Conservation (phyloP, 2,113 vertebrate species). For the Sorex araneus region DNA sequence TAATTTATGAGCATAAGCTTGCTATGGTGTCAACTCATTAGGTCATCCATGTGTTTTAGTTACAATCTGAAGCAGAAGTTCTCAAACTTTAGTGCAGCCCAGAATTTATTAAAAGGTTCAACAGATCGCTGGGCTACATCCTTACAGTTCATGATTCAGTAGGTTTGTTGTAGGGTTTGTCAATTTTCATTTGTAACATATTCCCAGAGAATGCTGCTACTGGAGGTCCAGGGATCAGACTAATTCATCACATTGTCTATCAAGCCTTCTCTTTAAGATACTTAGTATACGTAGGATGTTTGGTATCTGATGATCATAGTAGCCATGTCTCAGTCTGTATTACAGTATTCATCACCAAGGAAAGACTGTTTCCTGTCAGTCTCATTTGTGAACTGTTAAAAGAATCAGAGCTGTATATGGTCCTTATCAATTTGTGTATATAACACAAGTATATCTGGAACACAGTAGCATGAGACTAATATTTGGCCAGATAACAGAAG, state of each 20-base stretch:
- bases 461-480: constrained; percentile 30
- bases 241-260: no score
- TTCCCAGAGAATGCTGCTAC: constrained; percentile 7
- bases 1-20: neutral
- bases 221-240: neutral
- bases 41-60: neutral
- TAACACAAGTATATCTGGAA: neutral
- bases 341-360: constrained; percentile 20
- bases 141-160: neutral
- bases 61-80: neutral
- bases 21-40: neutral
- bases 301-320: no score
- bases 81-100: neutral
- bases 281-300: no score
- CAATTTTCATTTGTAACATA: constrained; percentile 58
- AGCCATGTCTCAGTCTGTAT: no score
- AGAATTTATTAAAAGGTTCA: constrained; percentile 12
- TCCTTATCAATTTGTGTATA: constrained; percentile 32
- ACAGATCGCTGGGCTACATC: neutral
- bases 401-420: neutral
- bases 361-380: neutral
- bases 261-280: constrained; percentile 48
- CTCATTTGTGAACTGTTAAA: neutral
- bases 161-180: neutral
- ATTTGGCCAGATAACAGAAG: constrained; percentile 30